Evolutionary conservation across 2,113 vertebrate species (phyloP), one percentile per base, ranked within the genome.

Genomic region (Brachyistius frenatus): DNA sequence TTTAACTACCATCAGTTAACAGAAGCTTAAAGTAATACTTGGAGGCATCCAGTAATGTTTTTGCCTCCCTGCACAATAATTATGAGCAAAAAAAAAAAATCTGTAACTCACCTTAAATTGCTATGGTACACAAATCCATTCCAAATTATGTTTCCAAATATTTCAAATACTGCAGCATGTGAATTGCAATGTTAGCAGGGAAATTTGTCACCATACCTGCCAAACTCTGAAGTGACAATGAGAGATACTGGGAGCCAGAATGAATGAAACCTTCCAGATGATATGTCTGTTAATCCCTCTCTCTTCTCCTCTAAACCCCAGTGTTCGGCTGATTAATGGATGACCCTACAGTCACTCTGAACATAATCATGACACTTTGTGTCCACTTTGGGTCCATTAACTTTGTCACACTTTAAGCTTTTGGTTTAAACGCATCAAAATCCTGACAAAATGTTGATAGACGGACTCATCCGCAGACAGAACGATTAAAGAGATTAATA

Each of bases 291-390:
- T 47, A 7, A 44, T 44, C 41, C 41, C 3, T 41, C 54, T 16
- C 14, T 16, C 14, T 32, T 64, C 41, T n/a, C 71, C 67, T 36
- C 3, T 37, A 16, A 69, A 46, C 15, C 57, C 61, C 39, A 11
- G 13, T n/a, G 66, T 68, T 11, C 31, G 11, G 78, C 56, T n/a
- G 55, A 68, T 64, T 69, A 69, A 68, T 74, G 71, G 64, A 74
- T 16, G 50, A 63, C 71, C 63, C 55, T 35, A 3, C 13, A 1
- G 56, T 53, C 23, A 33, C 7, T 15, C 52, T 52, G 13, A 31
- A 61, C 23, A 62, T 2, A 33, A 46, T 49, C 37, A 55, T 63
- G 13, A 33, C 31, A 32, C 23, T 52, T 39, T 52, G 5, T 11
- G 8, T 61, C 9, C 23, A 49, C 31, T 55, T 32, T 30, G 30